These are phyloP conservation scores for Cheilosia vernalis DNA, from an alignment of 2,888 invertebrate genomes.

Conservation along the genomic window DNA sequence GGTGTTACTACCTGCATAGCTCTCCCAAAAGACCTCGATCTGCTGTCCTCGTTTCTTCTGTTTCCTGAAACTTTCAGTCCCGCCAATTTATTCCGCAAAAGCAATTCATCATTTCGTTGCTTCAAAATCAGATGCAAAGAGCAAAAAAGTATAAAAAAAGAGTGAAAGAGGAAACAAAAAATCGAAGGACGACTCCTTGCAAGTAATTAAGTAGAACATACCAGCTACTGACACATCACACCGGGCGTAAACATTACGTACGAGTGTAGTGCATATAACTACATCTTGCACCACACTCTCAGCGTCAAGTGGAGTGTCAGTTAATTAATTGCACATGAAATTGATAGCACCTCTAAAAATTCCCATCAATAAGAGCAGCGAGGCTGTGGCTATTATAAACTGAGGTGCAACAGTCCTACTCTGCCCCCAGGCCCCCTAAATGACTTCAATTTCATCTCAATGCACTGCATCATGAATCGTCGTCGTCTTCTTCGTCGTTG, in stretches of 20 bases:
- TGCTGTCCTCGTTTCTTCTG: too few relatives aligned
- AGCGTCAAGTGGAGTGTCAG: constrained; percentile 74
- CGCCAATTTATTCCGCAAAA: constrained; percentile 4
- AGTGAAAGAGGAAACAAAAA: background rate
- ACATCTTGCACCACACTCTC: constrained; percentile 31
- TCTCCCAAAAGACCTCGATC: too few relatives aligned
- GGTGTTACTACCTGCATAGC: too few relatives aligned
- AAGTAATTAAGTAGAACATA: constrained; percentile 69
- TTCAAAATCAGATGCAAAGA: constrained; percentile 13
- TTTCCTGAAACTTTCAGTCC: too few relatives aligned
- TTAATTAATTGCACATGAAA: constrained; percentile 75
- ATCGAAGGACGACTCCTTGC: constrained; percentile 61
- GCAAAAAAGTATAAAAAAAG: background rate
- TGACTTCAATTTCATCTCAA: constrained; percentile 74
- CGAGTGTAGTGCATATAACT: constrained; percentile 59
- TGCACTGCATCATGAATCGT: constrained; percentile 61
- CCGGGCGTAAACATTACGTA: constrained; percentile 73
- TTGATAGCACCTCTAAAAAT: constrained; percentile 72
- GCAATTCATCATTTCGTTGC: constrained; percentile 57
- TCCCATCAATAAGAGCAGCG: constrained; percentile 34
- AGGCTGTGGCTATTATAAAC: constrained; percentile 36
- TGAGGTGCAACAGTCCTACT: constrained; percentile 16
- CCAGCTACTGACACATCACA: constrained; percentile 74
- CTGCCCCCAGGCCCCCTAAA: constrained; percentile 57
- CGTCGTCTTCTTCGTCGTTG: constrained; percentile 33